phyloP scores from a whole-genome alignment of 2,888 invertebrate genomes.

The Cerastis rubricosa region DNA sequence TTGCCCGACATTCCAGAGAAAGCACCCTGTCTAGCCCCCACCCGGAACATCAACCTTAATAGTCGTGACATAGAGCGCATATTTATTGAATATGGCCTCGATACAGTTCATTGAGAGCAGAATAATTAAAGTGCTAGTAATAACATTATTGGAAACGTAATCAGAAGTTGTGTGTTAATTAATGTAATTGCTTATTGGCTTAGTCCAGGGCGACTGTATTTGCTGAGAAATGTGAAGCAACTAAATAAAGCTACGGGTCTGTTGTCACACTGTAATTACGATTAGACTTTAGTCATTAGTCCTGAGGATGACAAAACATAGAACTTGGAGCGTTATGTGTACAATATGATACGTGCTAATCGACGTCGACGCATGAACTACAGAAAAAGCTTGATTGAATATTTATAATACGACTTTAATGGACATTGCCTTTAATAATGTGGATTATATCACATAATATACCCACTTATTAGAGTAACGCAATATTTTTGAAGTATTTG shows the following conservation, averaged over 20 bases:
- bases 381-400: conserved; percentile 54
- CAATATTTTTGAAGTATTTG: not conserved
- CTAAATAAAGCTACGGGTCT: conserved; percentile 12
- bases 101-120: conserved; percentile 66
- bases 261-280: conserved; percentile 46
- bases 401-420: conserved; percentile 42
- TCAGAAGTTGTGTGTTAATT: conserved; percentile 63
- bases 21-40: conserved; percentile 70
- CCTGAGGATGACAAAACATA: conserved; percentile 52
- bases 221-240: conserved; percentile 33
- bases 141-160: conserved; percentile 71
- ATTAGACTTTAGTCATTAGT: conserved; percentile 40
- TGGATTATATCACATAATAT: conserved; percentile 27
- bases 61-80: conserved; percentile 69
- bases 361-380: conserved; percentile 13
- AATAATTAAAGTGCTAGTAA: conserved; percentile 72
- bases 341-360: conserved; percentile 55
- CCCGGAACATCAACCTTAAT: conserved; percentile 73
- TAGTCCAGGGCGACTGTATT: conserved; percentile 16
- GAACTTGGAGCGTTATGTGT: conserved; percentile 9
- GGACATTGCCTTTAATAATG: conserved; percentile 12
- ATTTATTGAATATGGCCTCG: conserved; percentile 58
- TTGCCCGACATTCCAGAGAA: conserved; percentile 81
- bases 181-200: conserved; percentile 58
- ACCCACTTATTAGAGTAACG: not conserved